phyloP scores from a whole-genome alignment of 2,113 vertebrate genomes.

The human (Homo sapiens) region DNA sequence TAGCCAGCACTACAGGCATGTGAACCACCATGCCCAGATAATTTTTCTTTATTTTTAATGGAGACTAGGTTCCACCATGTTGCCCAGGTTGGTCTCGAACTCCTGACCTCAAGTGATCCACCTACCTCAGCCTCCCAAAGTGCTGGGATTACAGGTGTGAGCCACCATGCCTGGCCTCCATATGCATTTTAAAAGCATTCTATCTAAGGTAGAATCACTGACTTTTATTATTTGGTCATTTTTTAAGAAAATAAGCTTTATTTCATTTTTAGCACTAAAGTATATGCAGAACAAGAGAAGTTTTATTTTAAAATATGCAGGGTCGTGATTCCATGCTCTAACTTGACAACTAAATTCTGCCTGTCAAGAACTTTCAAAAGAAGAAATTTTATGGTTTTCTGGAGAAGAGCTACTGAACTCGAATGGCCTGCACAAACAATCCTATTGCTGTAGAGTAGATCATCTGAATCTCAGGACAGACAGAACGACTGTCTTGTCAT shows the following conservation, averaged over 20 bases:
- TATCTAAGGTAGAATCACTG: background rate
- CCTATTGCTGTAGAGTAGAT: background rate
- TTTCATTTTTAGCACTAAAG: too few relatives aligned
- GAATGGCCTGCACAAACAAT: background rate
- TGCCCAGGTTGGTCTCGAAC: background rate
- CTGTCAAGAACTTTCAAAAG: background rate
- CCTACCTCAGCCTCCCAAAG: background rate
- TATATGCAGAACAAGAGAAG: background rate
- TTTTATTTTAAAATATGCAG: background rate
- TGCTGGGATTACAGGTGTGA: background rate
- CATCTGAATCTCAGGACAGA: background rate
- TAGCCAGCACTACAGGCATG: too few relatives aligned
- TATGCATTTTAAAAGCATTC: background rate
- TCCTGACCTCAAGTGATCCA: background rate
- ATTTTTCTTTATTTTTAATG: too few relatives aligned
- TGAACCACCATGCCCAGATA: too few relatives aligned
- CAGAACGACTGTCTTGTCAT: background rate
- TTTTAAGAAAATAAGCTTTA: background rate
- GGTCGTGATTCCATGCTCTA: background rate
- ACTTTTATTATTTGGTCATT: background rate
- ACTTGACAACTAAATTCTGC: background rate
- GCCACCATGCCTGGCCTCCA: background rate
- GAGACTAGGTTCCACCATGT: background rate
- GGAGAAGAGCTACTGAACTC: background rate
- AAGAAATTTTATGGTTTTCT: background rate